A percentile compares a stretch with the other conserved stretches of the same genome.
Conservation (phyloP, 2,888 invertebrate genomes). For the Clivina fossor region DNA sequence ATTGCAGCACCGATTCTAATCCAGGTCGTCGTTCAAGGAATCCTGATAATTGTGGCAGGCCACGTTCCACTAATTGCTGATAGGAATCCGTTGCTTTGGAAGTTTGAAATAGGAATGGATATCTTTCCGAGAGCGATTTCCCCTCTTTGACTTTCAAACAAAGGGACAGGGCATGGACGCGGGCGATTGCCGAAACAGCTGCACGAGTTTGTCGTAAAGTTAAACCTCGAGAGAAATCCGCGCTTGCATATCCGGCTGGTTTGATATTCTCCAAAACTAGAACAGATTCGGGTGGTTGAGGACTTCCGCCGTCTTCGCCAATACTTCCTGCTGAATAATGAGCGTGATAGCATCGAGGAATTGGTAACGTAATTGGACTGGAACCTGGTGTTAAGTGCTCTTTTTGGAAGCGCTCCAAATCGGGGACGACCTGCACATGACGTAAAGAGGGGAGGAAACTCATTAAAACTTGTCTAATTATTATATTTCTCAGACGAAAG, state of each 20-base stretch:
- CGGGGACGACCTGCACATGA: conserved; percentile 69
- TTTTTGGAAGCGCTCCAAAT: conserved; percentile 64
- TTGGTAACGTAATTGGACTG: conserved; percentile 60
- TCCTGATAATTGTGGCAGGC: conserved; percentile 72
- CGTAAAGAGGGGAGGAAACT: too few species aligned
- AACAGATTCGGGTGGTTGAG: conserved; percentile 63
- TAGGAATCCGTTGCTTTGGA: conserved; percentile 78
- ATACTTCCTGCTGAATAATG: conserved; percentile 58
- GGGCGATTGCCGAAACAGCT: conserved; percentile 71
- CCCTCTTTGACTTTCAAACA: conserved; percentile 61
- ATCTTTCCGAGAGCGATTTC: conserved; percentile 57
- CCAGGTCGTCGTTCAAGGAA: conserved; percentile 70
- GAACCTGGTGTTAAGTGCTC: conserved; percentile 50
- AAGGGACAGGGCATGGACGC: conserved; percentile 72
- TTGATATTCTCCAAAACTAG: conserved; percentile 76
- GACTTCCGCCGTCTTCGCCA: conserved; percentile 46
- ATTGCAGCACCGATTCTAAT: conserved; percentile 62
- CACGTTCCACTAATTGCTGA: conserved; percentile 74
- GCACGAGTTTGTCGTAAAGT: conserved; percentile 66
- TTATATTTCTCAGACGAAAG: too few species aligned
- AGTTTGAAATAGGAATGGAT: conserved; percentile 74
- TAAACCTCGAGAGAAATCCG: conserved; percentile 70
- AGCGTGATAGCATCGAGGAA: conserved; percentile 71
- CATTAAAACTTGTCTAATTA: too few species aligned
- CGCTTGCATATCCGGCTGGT: conserved; percentile 64